A percentile compares a stretch with the other conserved stretches of the same genome.
phyloP scores from a whole-genome alignment of 2,888 invertebrate genomes.

The Empis livida region DNA sequence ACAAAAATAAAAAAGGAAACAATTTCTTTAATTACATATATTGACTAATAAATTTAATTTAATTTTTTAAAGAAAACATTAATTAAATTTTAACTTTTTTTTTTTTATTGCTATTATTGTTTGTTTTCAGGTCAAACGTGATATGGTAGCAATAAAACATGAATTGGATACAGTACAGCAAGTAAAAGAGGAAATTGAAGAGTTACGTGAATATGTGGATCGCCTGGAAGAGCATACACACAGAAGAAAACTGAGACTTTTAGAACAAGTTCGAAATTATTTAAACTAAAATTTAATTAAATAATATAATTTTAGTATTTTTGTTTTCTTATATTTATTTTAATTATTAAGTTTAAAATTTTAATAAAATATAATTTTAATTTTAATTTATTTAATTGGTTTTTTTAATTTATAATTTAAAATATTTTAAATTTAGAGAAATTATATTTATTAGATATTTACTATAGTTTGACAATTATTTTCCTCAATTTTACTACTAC shows the following conservation, averaged over 20 bases:
- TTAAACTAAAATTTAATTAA: not conserved
- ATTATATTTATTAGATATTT: too few relatives aligned
- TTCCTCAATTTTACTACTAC: too few relatives aligned
- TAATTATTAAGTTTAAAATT: not conserved
- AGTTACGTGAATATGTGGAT: slow-evolving; percentile 83
- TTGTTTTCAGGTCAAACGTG: slow-evolving; percentile 60
- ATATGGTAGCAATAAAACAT: slow-evolving; percentile 90
- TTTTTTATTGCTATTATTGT: too few relatives aligned
- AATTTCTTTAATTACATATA: too few relatives aligned
- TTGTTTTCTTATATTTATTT: not conserved
- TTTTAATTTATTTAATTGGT: too few relatives aligned
- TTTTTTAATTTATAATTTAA: too few relatives aligned
- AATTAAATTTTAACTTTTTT: not conserved
- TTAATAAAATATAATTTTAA: not conserved
- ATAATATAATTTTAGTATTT: not conserved
- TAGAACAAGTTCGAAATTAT: slow-evolving; percentile 66
- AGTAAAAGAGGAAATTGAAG: slow-evolving; percentile 90
- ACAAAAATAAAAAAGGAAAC: too few relatives aligned
- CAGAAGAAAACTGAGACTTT: slow-evolving; percentile 74
- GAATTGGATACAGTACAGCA: slow-evolving; percentile 89
- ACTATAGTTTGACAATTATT: too few relatives aligned
- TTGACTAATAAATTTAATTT: not conserved
- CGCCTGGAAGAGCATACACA: slow-evolving; percentile 84
- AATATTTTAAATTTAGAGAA: too few relatives aligned
- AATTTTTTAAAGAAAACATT: not conserved